Base-by-base conservation (phyloP, 2,797 vertebrate genomes). In the Eulemur coronatus region DNA sequence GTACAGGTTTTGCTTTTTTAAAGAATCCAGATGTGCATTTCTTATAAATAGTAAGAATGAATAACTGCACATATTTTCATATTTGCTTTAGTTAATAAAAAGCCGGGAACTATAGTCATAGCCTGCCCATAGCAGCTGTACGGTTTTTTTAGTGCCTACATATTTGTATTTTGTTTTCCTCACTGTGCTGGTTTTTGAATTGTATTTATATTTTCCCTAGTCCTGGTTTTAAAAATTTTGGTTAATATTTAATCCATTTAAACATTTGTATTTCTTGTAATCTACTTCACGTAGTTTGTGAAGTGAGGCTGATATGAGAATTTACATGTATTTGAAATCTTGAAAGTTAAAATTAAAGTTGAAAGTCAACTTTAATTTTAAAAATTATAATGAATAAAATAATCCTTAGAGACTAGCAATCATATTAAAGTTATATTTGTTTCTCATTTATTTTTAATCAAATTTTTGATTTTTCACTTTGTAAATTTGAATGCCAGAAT, bases 241-340 rank as follows among this genome's bases (percentile, higher is more conserved):
- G 67, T 76, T 73, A 87, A 38, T 82, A 65, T 73, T 78, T 89
- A 46, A 79, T 89, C 7, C 33, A 72, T 72, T 92, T 80, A 89
- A 89, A 61, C 75, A 63, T 59, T 93, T 91, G 15, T 78, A 63
- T 75, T 92, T 95, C 10, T 89, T 91, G 0, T 82, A 75, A 84
- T 84, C 38, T 81, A 10, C 15, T 90, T 92, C 43, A 94, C 0
- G 72, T 91, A 55, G 20, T 67, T 89, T 95, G 63, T 91, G 46
- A 94, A 96, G 67, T 89, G 48, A 91, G 43, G 38, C n/a, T 85
- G 4, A 38, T 75, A 75, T 87, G 41, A 76, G 95, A 91, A 69
- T 91, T 88, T 84, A 30, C n/a, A 55, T 20, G 35, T 88, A n/a
- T 93, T 72, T 82, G 12, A 76, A 73, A 63, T 76, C 33, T 91